Base-by-base conservation (phyloP, 37 sponge, comb jelly and placozoan species). In the Lycopodina hypogea region DNA sequence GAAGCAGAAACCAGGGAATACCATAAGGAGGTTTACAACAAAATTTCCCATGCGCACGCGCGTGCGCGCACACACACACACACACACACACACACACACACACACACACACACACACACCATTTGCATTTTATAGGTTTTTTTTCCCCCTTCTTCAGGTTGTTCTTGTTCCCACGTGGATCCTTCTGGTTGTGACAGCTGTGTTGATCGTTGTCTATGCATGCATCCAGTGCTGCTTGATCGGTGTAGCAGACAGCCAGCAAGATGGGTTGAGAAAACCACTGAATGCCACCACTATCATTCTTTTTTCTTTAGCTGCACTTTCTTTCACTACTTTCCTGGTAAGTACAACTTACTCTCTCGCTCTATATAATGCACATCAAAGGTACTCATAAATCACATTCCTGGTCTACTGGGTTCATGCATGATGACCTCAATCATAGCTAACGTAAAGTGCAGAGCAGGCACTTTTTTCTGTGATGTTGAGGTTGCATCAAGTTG, bases 131-230 rank as follows among this genome's bases (percentile, higher is more conserved):
- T 45, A 9, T 45, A 45, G 4, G 48, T 45, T 45, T 45, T n/a
- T n/a, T n/a, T n/a, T n/a, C 8, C 56, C n/a, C 28, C 28, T 42
- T 4, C 28, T 64, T 6, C 39, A 88, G 89, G 64, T 84, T 23
- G 81, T 89, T 0, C 57, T 89, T 0, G 75, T 89, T 59, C 89
- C 89, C 0, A 76, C 75, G 0, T 89, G 84, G 81, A 38, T 89
- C 17, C 41, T 84, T 19, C 79, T 84, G 32, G 11, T 74, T 50
- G 56, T 68, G 23, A 74, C 68, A 6, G 30, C 36, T 30, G 34
- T 50, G 42, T 79, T 80, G 6, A 2, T 69, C 40, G 69, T 53
- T 12, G 38, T 83, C 55, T 80, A 80, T 68, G 59, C 59, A 3
- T 57, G 65, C 18, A n/a, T 79, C 1, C 35, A 48, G 42, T 58